Conservation (phyloP, 2,113 vertebrate species). For the Pygoscelis adeliae region DNA sequence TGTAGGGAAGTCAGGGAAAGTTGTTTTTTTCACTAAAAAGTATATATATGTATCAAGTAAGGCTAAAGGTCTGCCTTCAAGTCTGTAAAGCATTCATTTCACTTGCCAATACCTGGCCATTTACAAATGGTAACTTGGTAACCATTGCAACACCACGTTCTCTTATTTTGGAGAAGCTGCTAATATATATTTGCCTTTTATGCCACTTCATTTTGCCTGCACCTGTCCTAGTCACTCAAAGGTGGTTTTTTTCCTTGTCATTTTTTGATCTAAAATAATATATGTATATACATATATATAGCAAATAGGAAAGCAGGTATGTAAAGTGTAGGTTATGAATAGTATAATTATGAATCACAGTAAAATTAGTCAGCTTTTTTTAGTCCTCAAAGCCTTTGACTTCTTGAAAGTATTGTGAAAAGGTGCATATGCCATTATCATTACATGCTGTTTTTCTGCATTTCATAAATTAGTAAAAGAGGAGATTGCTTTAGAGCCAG, state of each 20-base stretch:
- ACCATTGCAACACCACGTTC: background rate
- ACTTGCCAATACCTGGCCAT: background rate
- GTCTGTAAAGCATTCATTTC: background rate
- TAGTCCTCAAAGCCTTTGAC: constrained; percentile 26
- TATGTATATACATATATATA: background rate
- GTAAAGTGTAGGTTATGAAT: background rate
- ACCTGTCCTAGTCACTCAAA: background rate
- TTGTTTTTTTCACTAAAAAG: background rate
- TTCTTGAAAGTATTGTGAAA: background rate
- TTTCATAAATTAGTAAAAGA: constrained; percentile 1
- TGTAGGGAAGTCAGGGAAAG: background rate
- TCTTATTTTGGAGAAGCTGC: background rate
- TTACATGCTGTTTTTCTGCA: background rate
- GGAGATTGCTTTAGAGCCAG: background rate
- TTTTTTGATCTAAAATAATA: background rate
- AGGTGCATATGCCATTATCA: background rate
- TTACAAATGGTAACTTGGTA: background rate
- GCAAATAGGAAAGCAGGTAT: background rate
- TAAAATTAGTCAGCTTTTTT: constrained; percentile 1
- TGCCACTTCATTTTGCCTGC: background rate
- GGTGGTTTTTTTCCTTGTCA: background rate
- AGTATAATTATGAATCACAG: background rate
- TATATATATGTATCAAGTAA: background rate
- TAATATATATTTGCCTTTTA: background rate
- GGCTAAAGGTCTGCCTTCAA: background rate